These are phyloP conservation scores for Ostrea edulis DNA, from an alignment of 1,140 invertebrate genomes.

Conservation along the genomic window DNA sequence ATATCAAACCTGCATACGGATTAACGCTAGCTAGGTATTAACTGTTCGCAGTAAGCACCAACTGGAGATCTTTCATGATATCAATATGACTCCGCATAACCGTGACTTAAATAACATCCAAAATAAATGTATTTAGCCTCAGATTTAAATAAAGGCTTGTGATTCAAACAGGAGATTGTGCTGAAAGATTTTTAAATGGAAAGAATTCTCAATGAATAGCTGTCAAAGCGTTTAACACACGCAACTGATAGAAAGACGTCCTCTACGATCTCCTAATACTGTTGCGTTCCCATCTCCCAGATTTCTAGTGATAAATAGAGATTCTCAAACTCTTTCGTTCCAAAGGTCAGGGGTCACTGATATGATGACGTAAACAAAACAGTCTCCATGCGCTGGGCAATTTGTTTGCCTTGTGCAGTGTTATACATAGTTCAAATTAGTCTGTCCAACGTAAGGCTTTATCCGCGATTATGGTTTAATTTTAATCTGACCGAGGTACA, in stretches of 20 bases:
- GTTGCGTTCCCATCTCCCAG: background rate
- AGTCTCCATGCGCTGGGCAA: constrained; percentile 9
- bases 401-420: background rate
- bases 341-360: background rate
- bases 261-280: background rate
- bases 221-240: constrained; percentile 40
- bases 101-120: constrained; percentile 36
- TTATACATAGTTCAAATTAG: background rate
- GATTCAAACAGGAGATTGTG: constrained; percentile 41
- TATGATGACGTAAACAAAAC: constrained; percentile 19
- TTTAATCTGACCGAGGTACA: constrained; percentile 9
- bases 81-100: constrained; percentile 47
- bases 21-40: constrained; percentile 13
- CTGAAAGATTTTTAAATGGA: constrained; percentile 55
- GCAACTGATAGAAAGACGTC: constrained; percentile 19
- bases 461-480: constrained; percentile 18
- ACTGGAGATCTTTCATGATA: constrained; percentile 15
- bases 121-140: constrained; percentile 13
- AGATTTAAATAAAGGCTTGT: background rate
- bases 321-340: constrained; percentile 25
- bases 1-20: constrained; percentile 25
- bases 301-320: constrained; percentile 9
- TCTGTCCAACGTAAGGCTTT: background rate
- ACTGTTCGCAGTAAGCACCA: background rate
- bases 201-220: constrained; percentile 42